Percentiles rank a stretch among this genome's conserved stretches.
Evolutionary conservation across 53 echinoderm and acorn worm species (phyloP).

Genomic region (Holothuria scabra): DNA sequence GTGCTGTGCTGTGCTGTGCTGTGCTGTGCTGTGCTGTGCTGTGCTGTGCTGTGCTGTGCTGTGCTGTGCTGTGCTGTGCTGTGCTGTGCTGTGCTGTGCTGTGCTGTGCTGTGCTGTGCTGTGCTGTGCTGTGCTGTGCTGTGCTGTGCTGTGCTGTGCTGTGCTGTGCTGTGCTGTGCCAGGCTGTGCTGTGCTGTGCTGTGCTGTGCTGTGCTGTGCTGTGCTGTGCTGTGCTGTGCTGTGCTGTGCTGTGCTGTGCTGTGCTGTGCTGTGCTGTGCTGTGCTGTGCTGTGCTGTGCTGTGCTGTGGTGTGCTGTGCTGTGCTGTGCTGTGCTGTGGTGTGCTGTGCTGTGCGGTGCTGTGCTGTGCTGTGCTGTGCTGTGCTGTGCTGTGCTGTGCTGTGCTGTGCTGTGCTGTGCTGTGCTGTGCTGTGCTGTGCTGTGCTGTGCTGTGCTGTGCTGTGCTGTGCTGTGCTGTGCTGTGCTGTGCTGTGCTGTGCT

Average conservation of each 20-base stretch:
- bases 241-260: conserved; percentile 21
- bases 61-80: too few species aligned
- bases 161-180: too few species aligned
- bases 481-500: too few species aligned
- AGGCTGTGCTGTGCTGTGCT: too few species aligned
- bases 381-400: conserved; percentile 3
- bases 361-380: too few species aligned
- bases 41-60: conserved; percentile 31
- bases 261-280: conserved; percentile 32
- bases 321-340: too few species aligned
- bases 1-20: conserved; percentile 16
- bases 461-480: neutral
- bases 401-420: conserved; percentile 22
- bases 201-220: too few species aligned
- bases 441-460: neutral
- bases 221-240: conserved; percentile 15
- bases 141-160: too few species aligned
- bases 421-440: conserved; percentile 3
- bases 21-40: neutral
- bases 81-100: too few species aligned
- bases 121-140: too few species aligned
- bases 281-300: conserved; percentile 25
- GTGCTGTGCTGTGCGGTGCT: too few species aligned
- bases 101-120: too few species aligned
- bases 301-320: conserved; percentile 34